These are phyloP conservation scores for Stenodera caucasica DNA, from an alignment of 2,888 invertebrate genomes.

Conservation along the genomic window DNA sequence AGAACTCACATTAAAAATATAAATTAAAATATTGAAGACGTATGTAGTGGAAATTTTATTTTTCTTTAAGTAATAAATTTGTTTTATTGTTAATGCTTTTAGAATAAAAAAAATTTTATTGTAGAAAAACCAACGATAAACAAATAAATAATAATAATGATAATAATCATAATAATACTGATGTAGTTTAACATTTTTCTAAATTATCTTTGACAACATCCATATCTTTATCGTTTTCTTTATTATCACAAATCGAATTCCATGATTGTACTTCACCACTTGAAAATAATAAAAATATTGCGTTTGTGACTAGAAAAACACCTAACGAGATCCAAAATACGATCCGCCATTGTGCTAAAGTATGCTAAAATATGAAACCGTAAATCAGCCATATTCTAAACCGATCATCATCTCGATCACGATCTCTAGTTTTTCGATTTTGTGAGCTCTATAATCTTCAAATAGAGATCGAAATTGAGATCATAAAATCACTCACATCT, in stretches of 20 bases:
- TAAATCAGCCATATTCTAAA: not conserved
- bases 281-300: conserved; percentile 64
- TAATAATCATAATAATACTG: not conserved
- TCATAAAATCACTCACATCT: conserved; percentile 59
- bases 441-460: too few relatives aligned
- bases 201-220: conserved; percentile 5
- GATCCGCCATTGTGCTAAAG: conserved; percentile 69
- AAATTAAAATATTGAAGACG: too few relatives aligned
- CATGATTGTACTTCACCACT: conserved; percentile 41
- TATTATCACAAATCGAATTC: conserved; percentile 27
- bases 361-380: conserved; percentile 53
- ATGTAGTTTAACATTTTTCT: conserved; percentile 16
- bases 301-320: conserved; percentile 67
- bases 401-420: not conserved
- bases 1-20: too few relatives aligned
- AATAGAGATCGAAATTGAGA: too few relatives aligned
- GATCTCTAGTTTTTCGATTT: too few relatives aligned
- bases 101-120: too few relatives aligned
- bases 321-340: conserved; percentile 78
- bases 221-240: conserved; percentile 22
- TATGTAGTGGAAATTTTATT: too few relatives aligned
- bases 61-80: too few relatives aligned
- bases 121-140: not conserved
- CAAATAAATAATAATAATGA: not conserved
- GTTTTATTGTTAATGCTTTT: too few relatives aligned